A percentile compares a stretch with the other conserved stretches of the same genome.
Evolutionary conservation across 2,888 invertebrate species (phyloP).

Genomic region (Lumbricus terrestris): DNA sequence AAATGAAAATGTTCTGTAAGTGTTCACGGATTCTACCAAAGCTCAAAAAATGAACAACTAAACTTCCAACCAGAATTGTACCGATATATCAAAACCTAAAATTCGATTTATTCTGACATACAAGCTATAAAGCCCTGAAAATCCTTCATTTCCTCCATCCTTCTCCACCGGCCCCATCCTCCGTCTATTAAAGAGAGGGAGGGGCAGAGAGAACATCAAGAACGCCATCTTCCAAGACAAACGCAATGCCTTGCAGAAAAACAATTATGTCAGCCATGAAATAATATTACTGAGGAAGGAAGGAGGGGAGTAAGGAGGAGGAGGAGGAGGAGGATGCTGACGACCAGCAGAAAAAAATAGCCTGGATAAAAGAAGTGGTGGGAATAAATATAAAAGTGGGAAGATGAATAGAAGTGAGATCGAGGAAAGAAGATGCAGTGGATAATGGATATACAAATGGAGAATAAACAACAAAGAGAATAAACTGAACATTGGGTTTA

Average conservation of each 20-base stretch:
- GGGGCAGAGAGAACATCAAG: not conserved
- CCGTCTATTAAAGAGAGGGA: not conserved
- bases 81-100: not conserved
- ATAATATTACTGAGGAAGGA: not conserved
- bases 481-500: too few species aligned
- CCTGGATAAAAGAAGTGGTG: too few species aligned
- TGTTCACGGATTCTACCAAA: too few species aligned
- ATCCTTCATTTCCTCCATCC: too few species aligned
- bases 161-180: not conserved
- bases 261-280: not conserved
- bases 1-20: too few species aligned
- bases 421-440: not conserved
- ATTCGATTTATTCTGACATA: not conserved
- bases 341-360: not conserved
- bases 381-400: too few species aligned
- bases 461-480: too few species aligned
- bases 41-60: too few species aligned
- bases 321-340: not conserved
- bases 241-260: not conserved
- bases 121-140: not conserved
- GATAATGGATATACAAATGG: not conserved
- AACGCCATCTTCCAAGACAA: not conserved
- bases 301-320: not conserved
- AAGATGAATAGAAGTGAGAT: not conserved
- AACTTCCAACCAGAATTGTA: not conserved